Base-by-base conservation (phyloP, 1,140 invertebrate genomes). In the Orius laevigatus region DNA sequence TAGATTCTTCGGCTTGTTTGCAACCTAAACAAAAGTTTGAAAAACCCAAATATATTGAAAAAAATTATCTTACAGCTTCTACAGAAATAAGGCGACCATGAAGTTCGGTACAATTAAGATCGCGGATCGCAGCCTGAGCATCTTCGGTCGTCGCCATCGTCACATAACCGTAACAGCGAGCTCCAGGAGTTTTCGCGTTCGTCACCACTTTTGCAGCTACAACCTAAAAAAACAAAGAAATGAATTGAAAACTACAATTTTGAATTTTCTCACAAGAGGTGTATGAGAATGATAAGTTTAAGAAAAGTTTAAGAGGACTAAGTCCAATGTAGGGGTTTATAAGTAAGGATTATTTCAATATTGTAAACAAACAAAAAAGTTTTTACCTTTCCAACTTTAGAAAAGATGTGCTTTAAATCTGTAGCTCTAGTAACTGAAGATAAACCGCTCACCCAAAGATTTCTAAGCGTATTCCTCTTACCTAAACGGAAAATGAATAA, bases 171-270 rank as follows among this genome's bases (percentile, higher is more conserved):
- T 92, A 95, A 63, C 89, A 94, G 45, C 85, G 75, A 14, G 87
- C 81, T 15, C 88, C 88, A 2, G 90, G 88, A 19, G 83, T 87
- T 46, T 80, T 73, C 1, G 90, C 86, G 67, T 92, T 94, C 1
- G 89, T 93, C 0, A 96, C 91, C n/a, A 96, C 84, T 70, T 95
- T 95, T 0, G 90, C 90, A 46, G 86, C 88, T 59, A 91, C 62
- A 10, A 76, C 70, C 71, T 73, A 50, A 40, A 54, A 45, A 43
- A 39, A 14, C n/a, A n/a, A 44, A 18, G 9, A 31, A 20, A 18
- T 18, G 18, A 44, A 8, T 19, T 8, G 5, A 44, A 9, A 41
- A 41, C 8, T 11, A 9, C 14, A 49, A 35, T 11, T n/a, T n/a
- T n/a, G n/a, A n/a, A n/a, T n/a, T n/a, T n/a, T n/a, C n/a, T n/a